Evolutionary conservation across 2,888 invertebrate species (phyloP), one percentile per base, ranked within the genome.

Genomic region (Kryphioiulus occultus): DNA sequence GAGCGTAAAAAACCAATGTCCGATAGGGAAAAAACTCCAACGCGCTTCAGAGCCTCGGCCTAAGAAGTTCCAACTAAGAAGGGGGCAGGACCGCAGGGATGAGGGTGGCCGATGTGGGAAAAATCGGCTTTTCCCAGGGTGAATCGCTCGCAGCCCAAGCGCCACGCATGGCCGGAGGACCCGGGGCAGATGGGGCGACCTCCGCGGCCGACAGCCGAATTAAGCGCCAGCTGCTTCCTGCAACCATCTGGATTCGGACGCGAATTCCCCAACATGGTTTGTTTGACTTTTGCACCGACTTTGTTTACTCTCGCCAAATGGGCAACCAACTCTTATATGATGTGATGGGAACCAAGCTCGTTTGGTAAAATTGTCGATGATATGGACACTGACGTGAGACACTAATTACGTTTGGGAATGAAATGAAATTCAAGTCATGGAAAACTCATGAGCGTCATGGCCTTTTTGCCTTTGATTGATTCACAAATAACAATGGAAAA

Each of bases 121-220:
- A 84, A 84, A 35, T 35, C 9, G n/a, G 84, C 35, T 10, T 35
- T 84, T 84, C 84, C 84, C 84, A 84, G 84, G 84, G 84, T 84
- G 35, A 84, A 42, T 39, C 42, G 84, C n/a, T n/a, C n/a, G 35
- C n/a, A 19, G 17, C 30, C 15, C 9, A 15, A 35, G 35, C 84
- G 22, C 19, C 22, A 84, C 84, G 84, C 84, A 19, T 19, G 35
- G 84, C n/a, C 30, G 26, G 35, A 35, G 84, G 42, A 84, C 35
- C 84, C 39, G 17, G 84, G 22, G 84, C 83, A 83, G 84, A 84
- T 84, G 84, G 84, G 84, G 68, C 68, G 68, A 68, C 68, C 68
- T 12, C 68, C 22, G 68, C 68, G 68, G 26, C 26, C 68, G 15
- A 10, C 4, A 26, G 26, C 10, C 68, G 26, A n/a, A n/a, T n/a